Percentiles rank a stretch among this genome's conserved stretches.
Conservation (phyloP, 92 coral and sea anemone genomes). For the Epizoanthus rinbou region DNA sequence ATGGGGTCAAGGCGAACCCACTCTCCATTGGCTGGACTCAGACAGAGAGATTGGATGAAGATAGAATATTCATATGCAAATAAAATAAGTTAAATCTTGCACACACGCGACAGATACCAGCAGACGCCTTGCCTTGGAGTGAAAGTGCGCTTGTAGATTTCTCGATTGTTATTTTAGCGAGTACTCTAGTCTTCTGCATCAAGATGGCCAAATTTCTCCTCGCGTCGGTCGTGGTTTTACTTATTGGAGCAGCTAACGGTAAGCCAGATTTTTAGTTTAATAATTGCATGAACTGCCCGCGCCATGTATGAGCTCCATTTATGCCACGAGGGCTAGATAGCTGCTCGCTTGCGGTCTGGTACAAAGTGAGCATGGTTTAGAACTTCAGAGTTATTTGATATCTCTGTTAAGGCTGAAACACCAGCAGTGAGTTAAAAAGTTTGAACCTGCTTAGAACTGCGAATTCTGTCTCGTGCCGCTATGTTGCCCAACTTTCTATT, state of each 20-base stretch:
- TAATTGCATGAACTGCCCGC: background rate
- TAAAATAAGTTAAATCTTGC: background rate
- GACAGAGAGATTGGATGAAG: too few species aligned
- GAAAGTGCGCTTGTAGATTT: background rate
- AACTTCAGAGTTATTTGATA: too few species aligned
- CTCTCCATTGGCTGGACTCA: too few species aligned
- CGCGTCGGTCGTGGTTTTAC: background rate
- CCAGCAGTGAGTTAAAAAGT: background rate
- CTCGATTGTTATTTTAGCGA: background rate
- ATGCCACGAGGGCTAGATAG: background rate
- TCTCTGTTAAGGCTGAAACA: too few species aligned
- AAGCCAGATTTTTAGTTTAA: slow-evolving; percentile 1
- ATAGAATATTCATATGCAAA: too few species aligned
- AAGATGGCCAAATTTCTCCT: background rate
- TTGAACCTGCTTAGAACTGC: background rate
- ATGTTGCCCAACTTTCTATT: background rate
- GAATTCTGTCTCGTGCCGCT: background rate
- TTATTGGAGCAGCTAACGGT: slow-evolving; percentile 11
- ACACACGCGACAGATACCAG: slow-evolving; percentile 5
- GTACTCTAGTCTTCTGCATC: background rate
- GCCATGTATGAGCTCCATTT: background rate
- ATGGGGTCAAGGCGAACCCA: too few species aligned
- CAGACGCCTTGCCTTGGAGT: background rate
- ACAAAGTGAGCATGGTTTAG: too few species aligned
- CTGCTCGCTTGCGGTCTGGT: background rate